phyloP scores from a whole-genome alignment of 1,140 invertebrate genomes.

The Drosophila truncata region DNA sequence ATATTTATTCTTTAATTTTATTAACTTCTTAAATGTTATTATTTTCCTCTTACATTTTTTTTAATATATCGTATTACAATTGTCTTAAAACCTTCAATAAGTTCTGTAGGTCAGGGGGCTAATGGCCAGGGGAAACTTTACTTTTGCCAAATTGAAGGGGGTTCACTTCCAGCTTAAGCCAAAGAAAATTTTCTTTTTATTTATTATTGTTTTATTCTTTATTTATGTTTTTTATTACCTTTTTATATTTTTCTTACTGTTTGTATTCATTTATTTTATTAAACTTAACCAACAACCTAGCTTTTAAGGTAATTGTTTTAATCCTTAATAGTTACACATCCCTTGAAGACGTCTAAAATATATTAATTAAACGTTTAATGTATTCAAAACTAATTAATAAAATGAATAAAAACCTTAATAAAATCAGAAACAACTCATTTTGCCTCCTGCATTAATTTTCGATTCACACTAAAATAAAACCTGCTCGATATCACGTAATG shows the following conservation, averaged over 20 bases:
- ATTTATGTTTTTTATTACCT: too few relatives aligned
- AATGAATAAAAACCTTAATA: not conserved
- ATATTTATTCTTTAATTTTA: not conserved
- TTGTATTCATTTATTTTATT: too few relatives aligned
- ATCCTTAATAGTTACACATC: not conserved
- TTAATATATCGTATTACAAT: not conserved
- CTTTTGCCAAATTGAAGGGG: not conserved
- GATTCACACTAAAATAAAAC: constrained; percentile 9
- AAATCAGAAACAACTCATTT: not conserved
- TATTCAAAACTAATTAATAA: not conserved
- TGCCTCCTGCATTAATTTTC: not conserved
- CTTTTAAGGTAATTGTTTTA: too few relatives aligned
- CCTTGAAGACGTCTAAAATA: not conserved
- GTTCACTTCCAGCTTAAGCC: not conserved
- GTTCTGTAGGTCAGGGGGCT: not conserved
- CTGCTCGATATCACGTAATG: constrained; percentile 68
- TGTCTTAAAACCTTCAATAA: not conserved
- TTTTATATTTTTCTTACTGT: too few relatives aligned
- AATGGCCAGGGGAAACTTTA: not conserved
- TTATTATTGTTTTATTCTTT: not conserved
- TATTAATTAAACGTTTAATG: too few relatives aligned
- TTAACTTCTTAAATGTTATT: too few relatives aligned
- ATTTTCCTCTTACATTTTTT: too few relatives aligned
- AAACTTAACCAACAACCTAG: too few relatives aligned
- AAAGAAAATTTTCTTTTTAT: not conserved